Evolutionary conservation across 2,888 invertebrate species (phyloP), one percentile per base, ranked within the genome.

Genomic region (Ctena decussata): DNA sequence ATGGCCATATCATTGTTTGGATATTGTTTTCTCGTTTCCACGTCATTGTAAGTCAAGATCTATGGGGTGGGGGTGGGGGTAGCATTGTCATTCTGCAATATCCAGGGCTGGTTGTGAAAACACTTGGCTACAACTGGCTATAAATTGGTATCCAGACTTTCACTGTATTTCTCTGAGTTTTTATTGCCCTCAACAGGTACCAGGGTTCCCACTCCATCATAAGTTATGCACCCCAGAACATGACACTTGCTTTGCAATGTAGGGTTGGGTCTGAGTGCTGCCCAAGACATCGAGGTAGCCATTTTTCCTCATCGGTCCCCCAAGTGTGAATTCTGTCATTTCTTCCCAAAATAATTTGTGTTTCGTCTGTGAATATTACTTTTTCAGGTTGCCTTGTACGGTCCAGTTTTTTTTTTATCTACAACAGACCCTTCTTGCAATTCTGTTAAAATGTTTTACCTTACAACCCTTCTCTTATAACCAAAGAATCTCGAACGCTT

Each of bases 351-450:
- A 53, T 21, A 53, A 53, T 21, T 24, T 53, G 53, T 53, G 53
- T 53, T 24, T 53, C 53, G 69, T 77, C 77, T 21, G 82, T 73
- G 27, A 82, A 82, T 35, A 82, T 82, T 21, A 82, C 77, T 65
- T 77, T 82, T n/a, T n/a, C n/a, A n/a, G n/a, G n/a, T n/a, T n/a
- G n/a, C n/a, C n/a, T n/a, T n/a, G n/a, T n/a, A n/a, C n/a, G n/a
- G n/a, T n/a, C n/a, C n/a, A n/a, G n/a, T n/a, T n/a, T n/a, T n/a
- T n/a, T n/a, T n/a, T n/a, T n/a, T n/a, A n/a, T n/a, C n/a, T n/a
- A n/a, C n/a, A n/a, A n/a, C n/a, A n/a, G n/a, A n/a, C n/a, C n/a
- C n/a, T n/a, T n/a, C n/a, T n/a, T n/a, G n/a, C n/a, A n/a, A n/a
- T n/a, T n/a, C n/a, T n/a, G n/a, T n/a, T n/a, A n/a, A n/a, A n/a